These are phyloP conservation scores for Helicoverpa zea DNA, from an alignment of 1,140 invertebrate species.

Conservation along the genomic window DNA sequence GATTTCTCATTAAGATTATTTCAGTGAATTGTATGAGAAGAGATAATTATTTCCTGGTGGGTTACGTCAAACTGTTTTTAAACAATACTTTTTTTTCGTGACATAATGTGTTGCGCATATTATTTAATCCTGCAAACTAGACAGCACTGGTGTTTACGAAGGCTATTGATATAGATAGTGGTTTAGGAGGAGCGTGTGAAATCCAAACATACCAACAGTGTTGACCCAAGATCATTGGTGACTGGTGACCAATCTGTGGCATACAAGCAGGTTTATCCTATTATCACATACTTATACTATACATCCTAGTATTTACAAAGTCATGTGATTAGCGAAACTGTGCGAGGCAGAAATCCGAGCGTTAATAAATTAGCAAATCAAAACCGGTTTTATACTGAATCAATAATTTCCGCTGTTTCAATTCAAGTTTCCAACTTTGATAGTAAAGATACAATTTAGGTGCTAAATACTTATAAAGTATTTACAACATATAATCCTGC, in stretches of 20 bases:
- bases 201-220: slow-evolving; percentile 27
- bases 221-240: slow-evolving; percentile 22
- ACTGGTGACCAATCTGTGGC: slow-evolving; percentile 15
- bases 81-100: slow-evolving; percentile 2
- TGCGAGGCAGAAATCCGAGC: not conserved
- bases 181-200: slow-evolving; percentile 34
- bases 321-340: slow-evolving; percentile 24
- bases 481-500: slow-evolving; percentile 1
- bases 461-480: slow-evolving; percentile 4
- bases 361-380: slow-evolving; percentile 10
- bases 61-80: not conserved
- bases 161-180: slow-evolving; percentile 8
- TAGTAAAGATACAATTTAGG: not conserved
- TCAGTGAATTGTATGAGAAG: not conserved
- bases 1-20: slow-evolving; percentile 22
- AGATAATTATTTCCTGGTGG: not conserved
- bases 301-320: not conserved
- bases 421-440: not conserved
- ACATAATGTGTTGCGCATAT: slow-evolving; percentile 21
- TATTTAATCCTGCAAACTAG: slow-evolving; percentile 20
- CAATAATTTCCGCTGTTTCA: slow-evolving; percentile 6
- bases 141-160: not conserved
- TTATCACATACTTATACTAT: slow-evolving; percentile 28
- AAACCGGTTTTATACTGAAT: slow-evolving; percentile 15
- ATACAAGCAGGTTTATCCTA: not conserved